A percentile compares a stretch with the other conserved stretches of the same genome.
Conservation (phyloP, 2,113 vertebrate species). For the Neomonachus schauinslandi region DNA sequence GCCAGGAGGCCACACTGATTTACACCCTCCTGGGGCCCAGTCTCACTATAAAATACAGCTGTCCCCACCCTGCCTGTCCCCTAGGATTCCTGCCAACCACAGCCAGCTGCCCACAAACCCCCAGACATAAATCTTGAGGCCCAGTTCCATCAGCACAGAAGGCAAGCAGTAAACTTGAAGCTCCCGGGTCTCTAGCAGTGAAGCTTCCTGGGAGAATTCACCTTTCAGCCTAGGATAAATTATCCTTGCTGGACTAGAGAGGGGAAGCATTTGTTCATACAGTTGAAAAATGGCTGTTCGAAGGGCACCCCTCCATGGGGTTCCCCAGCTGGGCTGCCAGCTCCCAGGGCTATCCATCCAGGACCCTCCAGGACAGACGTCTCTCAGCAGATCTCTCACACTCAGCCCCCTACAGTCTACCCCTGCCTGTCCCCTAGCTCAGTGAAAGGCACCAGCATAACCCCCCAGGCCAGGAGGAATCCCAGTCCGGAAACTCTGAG, state of each 20-base stretch:
- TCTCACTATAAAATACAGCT: conserved; percentile 69
- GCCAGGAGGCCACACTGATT: background rate
- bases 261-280: conserved; percentile 60
- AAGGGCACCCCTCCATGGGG: background rate
- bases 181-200: conserved; percentile 63
- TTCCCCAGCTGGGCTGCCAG: background rate
- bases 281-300: conserved; percentile 60
- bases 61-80: conserved; percentile 39
- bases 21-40: background rate
- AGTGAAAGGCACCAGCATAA: background rate
- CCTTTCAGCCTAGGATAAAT: conserved; percentile 74
- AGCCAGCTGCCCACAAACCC: conserved; percentile 62
- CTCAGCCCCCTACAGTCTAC: background rate
- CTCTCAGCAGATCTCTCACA: background rate
- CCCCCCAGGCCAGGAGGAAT: background rate
- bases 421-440: background rate
- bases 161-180: conserved; percentile 71
- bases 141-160: conserved; percentile 55
- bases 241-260: background rate
- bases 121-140: conserved; percentile 72
- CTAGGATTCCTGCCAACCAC: conserved; percentile 65
- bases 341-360: background rate
- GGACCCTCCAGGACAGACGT: background rate
- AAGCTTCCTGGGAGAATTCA: conserved; percentile 59
- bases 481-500: background rate